phyloP scores from a whole-genome alignment of 1,140 invertebrate species.

The Pseudomyrmex cubaensis region DNA sequence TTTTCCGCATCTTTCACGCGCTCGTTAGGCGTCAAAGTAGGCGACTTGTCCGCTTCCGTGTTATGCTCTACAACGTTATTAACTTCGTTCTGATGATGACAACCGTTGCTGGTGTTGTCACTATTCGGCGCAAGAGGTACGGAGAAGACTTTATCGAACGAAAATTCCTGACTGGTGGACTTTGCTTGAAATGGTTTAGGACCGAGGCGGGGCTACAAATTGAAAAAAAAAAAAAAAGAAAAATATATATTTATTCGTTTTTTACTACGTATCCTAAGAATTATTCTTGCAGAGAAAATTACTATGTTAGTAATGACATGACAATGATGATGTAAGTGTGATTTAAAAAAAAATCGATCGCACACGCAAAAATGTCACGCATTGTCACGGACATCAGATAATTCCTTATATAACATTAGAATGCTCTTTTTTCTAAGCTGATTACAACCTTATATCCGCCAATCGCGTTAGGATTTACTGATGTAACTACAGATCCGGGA shows the following conservation, averaged over 20 bases:
- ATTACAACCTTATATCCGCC: conserved; percentile 89
- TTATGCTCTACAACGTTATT: conserved; percentile 63
- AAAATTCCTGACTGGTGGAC: conserved; percentile 89
- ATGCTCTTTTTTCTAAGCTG: conserved; percentile 46
- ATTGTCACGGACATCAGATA: conserved; percentile 63
- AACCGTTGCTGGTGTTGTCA: conserved; percentile 78
- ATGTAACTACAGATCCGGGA: conserved; percentile 84
- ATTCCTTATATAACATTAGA: conserved; percentile 46
- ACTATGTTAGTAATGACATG: conserved; percentile 35
- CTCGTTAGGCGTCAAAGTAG: conserved; percentile 75
- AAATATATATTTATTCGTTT: background rate
- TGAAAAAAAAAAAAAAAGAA: conserved; percentile 45
- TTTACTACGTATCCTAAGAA: background rate
- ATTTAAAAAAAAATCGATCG: conserved; percentile 37
- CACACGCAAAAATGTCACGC: conserved; percentile 60
- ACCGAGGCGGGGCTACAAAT: conserved; percentile 90
- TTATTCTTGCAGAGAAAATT: background rate
- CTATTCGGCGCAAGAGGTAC: conserved; percentile 90
- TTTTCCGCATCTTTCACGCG: conserved; percentile 83
- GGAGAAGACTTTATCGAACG: conserved; percentile 92
- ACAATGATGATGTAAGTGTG: conserved; percentile 46
- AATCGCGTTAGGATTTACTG: conserved; percentile 86
- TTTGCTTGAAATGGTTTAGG: conserved; percentile 93
- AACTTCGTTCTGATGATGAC: conserved; percentile 63
- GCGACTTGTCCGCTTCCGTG: conserved; percentile 78